These are phyloP conservation scores for Pavo muticus DNA, from an alignment of 2,113 vertebrate species.

Conservation along the genomic window DNA sequence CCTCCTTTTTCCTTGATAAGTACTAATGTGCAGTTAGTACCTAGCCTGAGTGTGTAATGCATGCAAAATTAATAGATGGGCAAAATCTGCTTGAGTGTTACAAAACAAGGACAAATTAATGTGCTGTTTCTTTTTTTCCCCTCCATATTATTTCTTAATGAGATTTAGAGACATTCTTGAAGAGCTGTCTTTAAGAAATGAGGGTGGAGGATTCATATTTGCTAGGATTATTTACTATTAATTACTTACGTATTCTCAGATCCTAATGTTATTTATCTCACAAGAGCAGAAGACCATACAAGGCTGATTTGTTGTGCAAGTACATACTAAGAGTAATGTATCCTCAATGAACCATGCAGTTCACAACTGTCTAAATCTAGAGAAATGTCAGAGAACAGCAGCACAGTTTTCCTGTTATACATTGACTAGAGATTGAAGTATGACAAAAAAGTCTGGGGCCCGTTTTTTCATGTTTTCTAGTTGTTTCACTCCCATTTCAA, in stretches of 20 bases:
- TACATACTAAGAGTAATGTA: not conserved
- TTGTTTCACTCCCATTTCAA: not conserved
- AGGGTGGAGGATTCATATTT: not conserved
- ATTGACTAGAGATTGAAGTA: not conserved
- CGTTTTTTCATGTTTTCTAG: not conserved
- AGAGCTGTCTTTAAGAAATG: not conserved
- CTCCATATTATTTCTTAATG: not conserved
- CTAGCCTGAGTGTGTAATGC: not conserved
- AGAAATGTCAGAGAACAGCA: not conserved
- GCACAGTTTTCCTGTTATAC: not conserved
- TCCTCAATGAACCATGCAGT: not conserved
- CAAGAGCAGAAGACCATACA: not conserved
- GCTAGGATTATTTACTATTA: not conserved
- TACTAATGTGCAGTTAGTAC: not conserved
- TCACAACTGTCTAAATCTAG: not conserved
- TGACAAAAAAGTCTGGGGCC: not conserved
- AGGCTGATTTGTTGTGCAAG: not conserved
- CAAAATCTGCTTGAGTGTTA: not conserved
- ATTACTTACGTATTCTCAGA: not conserved
- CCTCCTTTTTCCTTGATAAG: not conserved
- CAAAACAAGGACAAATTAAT: not conserved
- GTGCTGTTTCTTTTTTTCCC: not conserved
- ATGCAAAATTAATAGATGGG: conserved; percentile 33
- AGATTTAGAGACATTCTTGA: not conserved
- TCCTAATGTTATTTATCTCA: not conserved